Conservation (phyloP, 2,888 invertebrate genomes). For the Drosophila nr. perissopoda region DNA sequence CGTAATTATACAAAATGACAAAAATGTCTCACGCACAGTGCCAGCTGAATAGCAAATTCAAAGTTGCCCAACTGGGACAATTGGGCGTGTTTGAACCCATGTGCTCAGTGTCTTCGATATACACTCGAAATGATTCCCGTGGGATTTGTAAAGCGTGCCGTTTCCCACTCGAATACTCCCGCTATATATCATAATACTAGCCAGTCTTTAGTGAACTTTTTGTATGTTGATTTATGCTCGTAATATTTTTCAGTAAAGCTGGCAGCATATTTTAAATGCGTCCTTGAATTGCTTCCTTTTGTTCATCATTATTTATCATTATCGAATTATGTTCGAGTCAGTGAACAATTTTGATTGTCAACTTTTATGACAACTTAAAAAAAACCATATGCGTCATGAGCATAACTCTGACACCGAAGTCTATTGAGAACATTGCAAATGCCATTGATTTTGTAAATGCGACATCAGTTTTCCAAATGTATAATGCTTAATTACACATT, state of each 20-base stretch:
- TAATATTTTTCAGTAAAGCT: neutral
- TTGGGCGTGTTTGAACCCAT: conserved; percentile 2
- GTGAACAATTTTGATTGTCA: neutral
- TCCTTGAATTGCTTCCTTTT: neutral
- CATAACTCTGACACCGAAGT: neutral
- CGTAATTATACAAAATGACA: conserved; percentile 43
- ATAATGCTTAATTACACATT: neutral
- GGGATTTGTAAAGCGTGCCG: neutral
- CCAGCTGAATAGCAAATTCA: conserved; percentile 15
- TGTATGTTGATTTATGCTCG: neutral
- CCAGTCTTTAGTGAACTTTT: neutral
- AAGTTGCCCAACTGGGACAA: neutral
- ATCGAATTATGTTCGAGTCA: neutral
- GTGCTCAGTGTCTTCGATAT: neutral
- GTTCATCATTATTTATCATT: neutral
- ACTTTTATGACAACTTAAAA: neutral
- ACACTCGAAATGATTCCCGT: neutral
- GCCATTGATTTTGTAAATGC: neutral
- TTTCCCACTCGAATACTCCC: neutral
- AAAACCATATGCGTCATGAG: neutral
- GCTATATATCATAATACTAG: neutral
- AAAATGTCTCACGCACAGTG: conserved; percentile 45
- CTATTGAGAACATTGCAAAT: neutral
- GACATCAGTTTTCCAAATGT: neutral
- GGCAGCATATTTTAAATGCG: neutral